Evolutionary conservation across 2,888 invertebrate genomes (phyloP).

Genomic region (Harpagoxenus sublaevis): DNA sequence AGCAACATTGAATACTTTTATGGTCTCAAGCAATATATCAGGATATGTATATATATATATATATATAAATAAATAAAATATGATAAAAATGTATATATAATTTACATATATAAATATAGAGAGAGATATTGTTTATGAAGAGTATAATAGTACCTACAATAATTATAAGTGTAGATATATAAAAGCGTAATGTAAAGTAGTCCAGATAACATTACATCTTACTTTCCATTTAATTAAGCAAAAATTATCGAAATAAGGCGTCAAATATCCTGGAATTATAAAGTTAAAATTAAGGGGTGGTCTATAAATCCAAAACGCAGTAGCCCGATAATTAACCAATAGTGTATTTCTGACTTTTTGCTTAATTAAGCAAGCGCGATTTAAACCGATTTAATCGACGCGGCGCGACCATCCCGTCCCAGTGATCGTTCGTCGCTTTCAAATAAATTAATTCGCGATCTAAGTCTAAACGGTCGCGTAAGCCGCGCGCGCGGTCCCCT

Average conservation of each 20-base stretch:
- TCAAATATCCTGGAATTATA: not conserved
- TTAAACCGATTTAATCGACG: constrained; percentile 25
- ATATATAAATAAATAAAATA: not conserved
- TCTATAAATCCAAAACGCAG: not conserved
- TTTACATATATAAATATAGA: not conserved
- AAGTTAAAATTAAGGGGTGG: not conserved
- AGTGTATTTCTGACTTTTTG: not conserved
- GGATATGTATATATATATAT: too few relatives aligned
- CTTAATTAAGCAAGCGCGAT: constrained; percentile 20
- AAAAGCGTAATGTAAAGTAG: not conserved
- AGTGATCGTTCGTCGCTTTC: not conserved
- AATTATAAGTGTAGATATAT: not conserved
- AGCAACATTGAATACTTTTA: not conserved
- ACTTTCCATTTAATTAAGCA: not conserved
- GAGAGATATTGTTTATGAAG: not conserved
- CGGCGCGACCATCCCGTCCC: not conserved
- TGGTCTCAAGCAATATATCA: not conserved
- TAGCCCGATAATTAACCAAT: not conserved
- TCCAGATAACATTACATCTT: not conserved
- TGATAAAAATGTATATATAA: not conserved
- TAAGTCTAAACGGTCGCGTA: constrained; percentile 11
- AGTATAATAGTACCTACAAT: not conserved
- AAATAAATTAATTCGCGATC: constrained; percentile 45
- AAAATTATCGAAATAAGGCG: not conserved
- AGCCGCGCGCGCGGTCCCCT: constrained; percentile 5